Conservation (phyloP, 2,888 invertebrate genomes). For the Cabera pusaria region DNA sequence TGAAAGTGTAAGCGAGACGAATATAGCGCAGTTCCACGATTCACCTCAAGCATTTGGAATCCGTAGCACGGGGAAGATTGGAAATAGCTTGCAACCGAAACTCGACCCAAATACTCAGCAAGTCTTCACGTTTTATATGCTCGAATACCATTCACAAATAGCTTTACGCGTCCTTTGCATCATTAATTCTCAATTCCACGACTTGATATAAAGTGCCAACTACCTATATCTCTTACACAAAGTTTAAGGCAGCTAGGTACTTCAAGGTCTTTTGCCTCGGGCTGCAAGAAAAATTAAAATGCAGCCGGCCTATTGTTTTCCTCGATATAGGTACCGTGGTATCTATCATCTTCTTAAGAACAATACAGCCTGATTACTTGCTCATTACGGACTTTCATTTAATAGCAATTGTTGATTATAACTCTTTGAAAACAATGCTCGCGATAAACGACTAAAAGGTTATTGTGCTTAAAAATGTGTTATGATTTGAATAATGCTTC, state of each 20-base stretch:
- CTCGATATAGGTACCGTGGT: conserved; percentile 23
- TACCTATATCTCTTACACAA: conserved; percentile 5
- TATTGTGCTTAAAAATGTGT: no score
- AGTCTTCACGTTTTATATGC: conserved; percentile 38
- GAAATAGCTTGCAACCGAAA: conserved; percentile 65
- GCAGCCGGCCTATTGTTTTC: conserved; percentile 33
- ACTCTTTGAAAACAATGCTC: conserved; percentile 22
- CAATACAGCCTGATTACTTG: conserved; percentile 33
- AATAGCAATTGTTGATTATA: conserved; percentile 24
- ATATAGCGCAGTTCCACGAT: conserved; percentile 7
- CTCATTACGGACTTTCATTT: conserved; percentile 33
- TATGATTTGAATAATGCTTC: conserved; percentile 3
- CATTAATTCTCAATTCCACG: conserved; percentile 17
- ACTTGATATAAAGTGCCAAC: no score
- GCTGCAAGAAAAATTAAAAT: conserved; percentile 24
- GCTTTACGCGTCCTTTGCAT: conserved; percentile 27
- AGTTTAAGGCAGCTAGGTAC: conserved; percentile 6
- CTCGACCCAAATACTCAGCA: conserved; percentile 59
- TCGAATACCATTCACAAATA: conserved; percentile 40
- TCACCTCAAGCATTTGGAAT: conserved; percentile 35
- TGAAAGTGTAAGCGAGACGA: conserved; percentile 17
- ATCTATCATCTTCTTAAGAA: conserved; percentile 34
- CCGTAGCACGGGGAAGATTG: conserved; percentile 55
- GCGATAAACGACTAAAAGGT: conserved; percentile 15
- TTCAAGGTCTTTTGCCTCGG: conserved; percentile 22